These are phyloP conservation scores for Tenrec ecaudatus DNA, from an alignment of 2,113 vertebrate species.

Conservation along the genomic window DNA sequence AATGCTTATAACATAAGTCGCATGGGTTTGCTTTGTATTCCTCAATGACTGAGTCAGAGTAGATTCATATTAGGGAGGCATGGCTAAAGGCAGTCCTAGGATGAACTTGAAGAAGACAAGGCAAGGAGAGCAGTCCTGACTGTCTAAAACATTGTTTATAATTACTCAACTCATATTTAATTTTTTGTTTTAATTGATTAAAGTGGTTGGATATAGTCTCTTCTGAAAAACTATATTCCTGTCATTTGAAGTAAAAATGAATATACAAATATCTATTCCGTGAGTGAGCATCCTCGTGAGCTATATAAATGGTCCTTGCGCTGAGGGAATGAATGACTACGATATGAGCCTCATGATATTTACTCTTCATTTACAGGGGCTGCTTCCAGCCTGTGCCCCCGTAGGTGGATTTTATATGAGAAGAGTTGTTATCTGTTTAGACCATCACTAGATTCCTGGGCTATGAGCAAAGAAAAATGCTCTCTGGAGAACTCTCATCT, in stretches of 20 bases:
- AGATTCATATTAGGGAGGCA: neutral
- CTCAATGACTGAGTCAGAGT: neutral
- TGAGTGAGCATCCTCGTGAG: neutral
- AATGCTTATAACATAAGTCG: conserved; percentile 13
- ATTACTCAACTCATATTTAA: neutral
- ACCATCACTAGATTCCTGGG: conserved; percentile 34
- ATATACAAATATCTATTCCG: neutral
- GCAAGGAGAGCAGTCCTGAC: neutral
- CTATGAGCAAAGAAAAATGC: conserved; percentile 56
- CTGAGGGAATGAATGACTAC: neutral
- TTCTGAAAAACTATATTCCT: neutral
- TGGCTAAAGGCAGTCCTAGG: neutral
- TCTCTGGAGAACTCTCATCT: conserved; percentile 51
- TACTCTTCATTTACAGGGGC: conserved; percentile 49
- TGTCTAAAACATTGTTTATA: neutral
- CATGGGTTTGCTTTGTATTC: neutral
- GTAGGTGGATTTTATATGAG: conserved; percentile 47
- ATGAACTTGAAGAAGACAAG: neutral
- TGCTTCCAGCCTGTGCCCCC: conserved; percentile 34
- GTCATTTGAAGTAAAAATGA: conserved; percentile 14
- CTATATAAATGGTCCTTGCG: neutral
- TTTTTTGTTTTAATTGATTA: neutral
- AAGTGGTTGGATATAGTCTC: neutral
- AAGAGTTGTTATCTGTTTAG: conserved; percentile 70
- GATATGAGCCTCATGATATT: neutral